A percentile compares a stretch with the other conserved stretches of the same genome.
Conservation (phyloP, 1,140 invertebrate species). For the Venustaconcha ellipsiformis region DNA sequence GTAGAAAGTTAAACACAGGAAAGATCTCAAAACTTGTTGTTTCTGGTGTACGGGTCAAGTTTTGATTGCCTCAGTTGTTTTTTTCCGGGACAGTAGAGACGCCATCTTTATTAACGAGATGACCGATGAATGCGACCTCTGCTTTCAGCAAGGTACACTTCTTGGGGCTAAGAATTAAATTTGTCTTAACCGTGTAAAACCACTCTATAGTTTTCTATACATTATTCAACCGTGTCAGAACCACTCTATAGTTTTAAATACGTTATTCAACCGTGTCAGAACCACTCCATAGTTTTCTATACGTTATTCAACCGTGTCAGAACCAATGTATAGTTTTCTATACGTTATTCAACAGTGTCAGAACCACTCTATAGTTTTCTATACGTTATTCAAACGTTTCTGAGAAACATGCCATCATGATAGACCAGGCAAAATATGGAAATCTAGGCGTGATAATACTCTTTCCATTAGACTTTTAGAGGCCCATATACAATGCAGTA, state of each 20-base stretch:
- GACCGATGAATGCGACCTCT: slow-evolving; percentile 6
- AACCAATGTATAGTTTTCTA: too few species aligned
- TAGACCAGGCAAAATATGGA: too few species aligned
- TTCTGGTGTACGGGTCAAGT: slow-evolving; percentile 48
- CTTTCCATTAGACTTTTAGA: too few species aligned
- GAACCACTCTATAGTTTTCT: too few species aligned
- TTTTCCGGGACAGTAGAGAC: slow-evolving; percentile 45
- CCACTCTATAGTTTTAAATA: too few species aligned
- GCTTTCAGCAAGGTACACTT: slow-evolving; percentile 62
- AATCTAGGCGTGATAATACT: too few species aligned
- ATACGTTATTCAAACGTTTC: too few species aligned
- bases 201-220: slow-evolving; percentile 24
- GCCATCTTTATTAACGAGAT: slow-evolving; percentile 36
- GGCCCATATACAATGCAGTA: too few species aligned
- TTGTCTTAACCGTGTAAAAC: slow-evolving; percentile 62
- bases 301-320: too few species aligned
- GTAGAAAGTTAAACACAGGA: slow-evolving; percentile 47
- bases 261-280: slow-evolving; percentile 30
- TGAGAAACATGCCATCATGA: too few species aligned
- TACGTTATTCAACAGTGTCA: too few species aligned
- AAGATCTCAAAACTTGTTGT: slow-evolving; percentile 39
- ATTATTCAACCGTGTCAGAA: too few species aligned
- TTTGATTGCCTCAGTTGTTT: slow-evolving; percentile 39
- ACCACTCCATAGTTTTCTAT: slow-evolving; percentile 45
- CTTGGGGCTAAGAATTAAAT: slow-evolving; percentile 66